Evolutionary conservation across 2,797 vertebrate species (phyloP).

Genomic region (Sorex maritimensis): DNA sequence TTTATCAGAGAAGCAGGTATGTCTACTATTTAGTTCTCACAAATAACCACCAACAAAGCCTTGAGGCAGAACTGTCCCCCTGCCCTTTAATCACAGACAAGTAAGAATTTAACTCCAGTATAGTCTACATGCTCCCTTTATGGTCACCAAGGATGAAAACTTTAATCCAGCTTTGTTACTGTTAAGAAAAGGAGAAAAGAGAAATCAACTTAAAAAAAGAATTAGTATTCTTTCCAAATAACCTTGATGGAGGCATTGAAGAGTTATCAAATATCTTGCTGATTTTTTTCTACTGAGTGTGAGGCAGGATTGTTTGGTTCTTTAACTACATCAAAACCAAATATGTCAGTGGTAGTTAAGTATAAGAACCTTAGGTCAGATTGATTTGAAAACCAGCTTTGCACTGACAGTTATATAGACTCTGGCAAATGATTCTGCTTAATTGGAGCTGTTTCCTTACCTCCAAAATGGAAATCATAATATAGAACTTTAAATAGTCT

Average conservation of each 20-base stretch:
- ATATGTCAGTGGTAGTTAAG: not conserved
- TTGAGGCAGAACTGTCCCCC: not conserved
- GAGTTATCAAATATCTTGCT: not conserved
- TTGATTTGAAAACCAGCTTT: constrained; percentile 3
- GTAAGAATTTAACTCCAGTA: not conserved
- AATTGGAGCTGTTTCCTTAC: constrained; percentile 24
- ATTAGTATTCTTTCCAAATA: not conserved
- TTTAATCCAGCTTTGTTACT: constrained; percentile 33
- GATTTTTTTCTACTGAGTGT: not conserved
- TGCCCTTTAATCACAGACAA: constrained; percentile 36
- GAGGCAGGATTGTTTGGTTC: not conserved
- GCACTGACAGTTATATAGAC: not conserved
- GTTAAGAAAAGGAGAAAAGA: not conserved
- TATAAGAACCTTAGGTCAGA: not conserved
- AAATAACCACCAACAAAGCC: constrained; percentile 58
- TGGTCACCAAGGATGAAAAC: not conserved
- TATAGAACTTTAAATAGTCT: not conserved
- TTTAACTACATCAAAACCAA: not conserved
- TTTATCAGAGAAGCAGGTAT: constrained; percentile 63
- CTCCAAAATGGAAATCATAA: constrained; percentile 53
- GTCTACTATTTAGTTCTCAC: constrained; percentile 55
- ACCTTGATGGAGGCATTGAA: not conserved
- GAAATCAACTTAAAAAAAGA: not conserved
- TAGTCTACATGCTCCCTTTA: not conserved
- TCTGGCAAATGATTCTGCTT: not conserved